Evolutionary conservation across 1,140 invertebrate genomes (phyloP).

Genomic region (Argopecten irradians): DNA sequence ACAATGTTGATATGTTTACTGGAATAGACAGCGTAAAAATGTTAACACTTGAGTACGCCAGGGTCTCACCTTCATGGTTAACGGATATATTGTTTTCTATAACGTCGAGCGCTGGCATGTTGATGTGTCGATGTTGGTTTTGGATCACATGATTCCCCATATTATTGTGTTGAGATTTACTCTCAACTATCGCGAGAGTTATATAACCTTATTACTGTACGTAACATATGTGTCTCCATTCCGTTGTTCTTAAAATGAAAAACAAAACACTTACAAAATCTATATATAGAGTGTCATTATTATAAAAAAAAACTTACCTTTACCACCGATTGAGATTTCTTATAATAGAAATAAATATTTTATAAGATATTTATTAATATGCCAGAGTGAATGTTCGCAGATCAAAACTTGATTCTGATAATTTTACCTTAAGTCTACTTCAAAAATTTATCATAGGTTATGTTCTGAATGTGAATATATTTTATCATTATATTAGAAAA

Average conservation of each 20-base stretch:
- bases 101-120: neutral
- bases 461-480: too few species aligned
- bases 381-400: too few species aligned
- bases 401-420: too few species aligned
- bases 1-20: neutral
- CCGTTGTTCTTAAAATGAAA: neutral
- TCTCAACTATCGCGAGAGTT: neutral
- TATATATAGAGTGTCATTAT: neutral
- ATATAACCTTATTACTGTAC: neutral
- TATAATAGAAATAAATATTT: too few species aligned
- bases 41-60: neutral
- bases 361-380: too few species aligned
- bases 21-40: neutral
- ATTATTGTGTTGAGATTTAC: neutral
- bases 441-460: too few species aligned
- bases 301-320: too few species aligned
- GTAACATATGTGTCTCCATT: slow-evolving; percentile 1
- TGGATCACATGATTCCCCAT: neutral
- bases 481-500: too few species aligned
- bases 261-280: neutral
- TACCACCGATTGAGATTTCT: too few species aligned
- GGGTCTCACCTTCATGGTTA: neutral
- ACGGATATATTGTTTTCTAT: slow-evolving; percentile 5
- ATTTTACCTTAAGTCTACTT: too few species aligned
- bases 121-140: neutral